phyloP scores from a whole-genome alignment of 1,140 invertebrate genomes.

The Trinorchestia longiramus region DNA sequence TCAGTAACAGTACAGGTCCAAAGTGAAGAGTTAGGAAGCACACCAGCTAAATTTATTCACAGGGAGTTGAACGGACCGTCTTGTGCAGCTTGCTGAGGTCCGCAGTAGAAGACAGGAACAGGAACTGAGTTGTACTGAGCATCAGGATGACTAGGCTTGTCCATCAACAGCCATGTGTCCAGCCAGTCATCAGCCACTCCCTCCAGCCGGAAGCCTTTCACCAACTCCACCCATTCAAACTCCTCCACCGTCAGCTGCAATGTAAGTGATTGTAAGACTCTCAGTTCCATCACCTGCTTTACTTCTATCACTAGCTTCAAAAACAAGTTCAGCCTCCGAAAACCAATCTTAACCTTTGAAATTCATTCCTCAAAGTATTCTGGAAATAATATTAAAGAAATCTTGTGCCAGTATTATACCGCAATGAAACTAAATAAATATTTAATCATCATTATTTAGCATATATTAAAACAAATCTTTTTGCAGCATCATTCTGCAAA shows the following conservation, averaged over 20 bases:
- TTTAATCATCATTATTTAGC: too few species aligned
- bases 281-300: neutral
- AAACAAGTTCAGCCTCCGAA: too few species aligned
- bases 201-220: constrained; percentile 24
- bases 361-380: too few species aligned
- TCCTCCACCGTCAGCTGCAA: neutral
- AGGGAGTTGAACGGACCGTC: constrained; percentile 78
- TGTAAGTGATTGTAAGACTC: neutral
- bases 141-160: neutral
- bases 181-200: constrained; percentile 22
- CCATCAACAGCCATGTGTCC: neutral
- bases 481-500: too few species aligned
- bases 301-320: too few species aligned
- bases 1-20: neutral
- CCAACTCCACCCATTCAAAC: neutral
- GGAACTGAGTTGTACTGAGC: neutral
- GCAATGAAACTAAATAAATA: too few species aligned
- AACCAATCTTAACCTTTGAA: too few species aligned
- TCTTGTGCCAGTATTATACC: too few species aligned
- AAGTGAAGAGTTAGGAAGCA: neutral
- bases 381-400: too few species aligned
- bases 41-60: too few species aligned
- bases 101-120: constrained; percentile 2
- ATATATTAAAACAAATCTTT: too few species aligned
- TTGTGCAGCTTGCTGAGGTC: neutral